Conservation (phyloP, 2,888 invertebrate species). For the Zaprionus lineosus region DNA sequence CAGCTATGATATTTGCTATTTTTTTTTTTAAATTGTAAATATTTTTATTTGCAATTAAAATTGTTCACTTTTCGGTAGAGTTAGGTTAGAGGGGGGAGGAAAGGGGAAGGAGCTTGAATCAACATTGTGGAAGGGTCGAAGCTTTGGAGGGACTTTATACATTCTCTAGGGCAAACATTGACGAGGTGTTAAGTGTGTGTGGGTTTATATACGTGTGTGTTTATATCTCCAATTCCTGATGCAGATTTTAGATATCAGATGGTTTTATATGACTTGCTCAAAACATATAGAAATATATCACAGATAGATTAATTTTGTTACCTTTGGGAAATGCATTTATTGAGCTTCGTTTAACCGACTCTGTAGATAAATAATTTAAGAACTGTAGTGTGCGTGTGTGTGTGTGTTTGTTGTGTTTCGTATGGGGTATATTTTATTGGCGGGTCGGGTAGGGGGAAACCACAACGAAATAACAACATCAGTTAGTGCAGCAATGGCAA, state of each 20-base stretch:
- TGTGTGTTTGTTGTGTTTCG: slow-evolving; percentile 5
- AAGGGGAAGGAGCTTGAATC: slow-evolving; percentile 28
- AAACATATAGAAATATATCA: slow-evolving; percentile 29
- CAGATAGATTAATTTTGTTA: slow-evolving; percentile 45
- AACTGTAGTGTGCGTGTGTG: slow-evolving; percentile 38
- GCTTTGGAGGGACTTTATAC: slow-evolving; percentile 39
- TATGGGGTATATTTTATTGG: slow-evolving; percentile 8
- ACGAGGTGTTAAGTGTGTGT: slow-evolving; percentile 29
- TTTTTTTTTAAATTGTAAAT: slow-evolving; percentile 33
- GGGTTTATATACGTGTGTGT: slow-evolving; percentile 7
- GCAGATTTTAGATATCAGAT: slow-evolving; percentile 9
- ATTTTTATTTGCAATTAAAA: slow-evolving; percentile 32
- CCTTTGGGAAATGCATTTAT: slow-evolving; percentile 65
- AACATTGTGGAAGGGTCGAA: slow-evolving; percentile 24
- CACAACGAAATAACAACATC: slow-evolving; percentile 60
- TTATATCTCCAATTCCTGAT: slow-evolving; percentile 21
- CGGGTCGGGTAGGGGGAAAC: slow-evolving; percentile 24
- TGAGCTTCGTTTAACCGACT: slow-evolving; percentile 57
- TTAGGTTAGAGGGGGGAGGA: slow-evolving; percentile 22
- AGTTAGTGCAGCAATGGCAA: slow-evolving; percentile 69
- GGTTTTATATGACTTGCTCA: slow-evolving; percentile 40
- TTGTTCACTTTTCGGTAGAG: slow-evolving; percentile 53
- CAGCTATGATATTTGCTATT: slow-evolving; percentile 82
- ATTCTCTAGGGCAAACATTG: slow-evolving; percentile 52
- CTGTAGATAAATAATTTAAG: slow-evolving; percentile 71